A percentile compares a stretch with the other conserved stretches of the same genome.
Conservation (phyloP, 35 echinoderm and acorn worm species). For the Eucidaris tribuloides region DNA sequence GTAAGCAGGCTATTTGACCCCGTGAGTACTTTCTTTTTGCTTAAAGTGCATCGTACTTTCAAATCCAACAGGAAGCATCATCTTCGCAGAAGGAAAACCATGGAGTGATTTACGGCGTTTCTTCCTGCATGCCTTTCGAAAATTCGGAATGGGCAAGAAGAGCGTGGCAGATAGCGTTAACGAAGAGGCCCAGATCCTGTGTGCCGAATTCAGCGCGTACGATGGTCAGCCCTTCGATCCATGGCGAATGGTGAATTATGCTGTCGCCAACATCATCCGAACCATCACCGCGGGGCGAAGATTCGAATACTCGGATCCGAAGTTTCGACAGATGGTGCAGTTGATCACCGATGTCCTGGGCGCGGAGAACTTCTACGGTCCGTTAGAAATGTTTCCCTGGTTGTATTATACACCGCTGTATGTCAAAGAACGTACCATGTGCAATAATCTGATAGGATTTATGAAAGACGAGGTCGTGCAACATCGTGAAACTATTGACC, state of each 20-base stretch:
- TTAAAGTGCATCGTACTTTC: too few species aligned
- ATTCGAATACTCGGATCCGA: slow-evolving; percentile 43
- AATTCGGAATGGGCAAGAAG: slow-evolving; percentile 51
- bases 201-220: neutral
- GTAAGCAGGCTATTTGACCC: too few species aligned
- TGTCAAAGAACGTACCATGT: slow-evolving; percentile 24
- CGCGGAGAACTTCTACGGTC: slow-evolving; percentile 20
- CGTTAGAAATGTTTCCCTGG: neutral
- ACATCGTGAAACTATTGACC: neutral
- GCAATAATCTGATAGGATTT: slow-evolving; percentile 12
- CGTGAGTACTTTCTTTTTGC: too few species aligned
- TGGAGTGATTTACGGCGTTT: slow-evolving; percentile 57
- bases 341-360: neutral
- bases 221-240: slow-evolving; percentile 22
- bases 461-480: slow-evolving; percentile 15
- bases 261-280: slow-evolving; percentile 66
- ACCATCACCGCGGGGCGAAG: slow-evolving; percentile 34
- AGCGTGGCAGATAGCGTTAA: slow-evolving; percentile 25
- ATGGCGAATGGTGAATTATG: slow-evolving; percentile 24
- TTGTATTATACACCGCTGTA: slow-evolving; percentile 36
- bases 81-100: slow-evolving; percentile 38
- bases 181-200: slow-evolving; percentile 22
- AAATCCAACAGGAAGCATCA: slow-evolving; percentile 14
- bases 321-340: slow-evolving; percentile 31
- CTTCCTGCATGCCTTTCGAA: slow-evolving; percentile 39